Evolutionary conservation across 1,140 invertebrate genomes (phyloP).

Genomic region (Pissodes strobi): DNA sequence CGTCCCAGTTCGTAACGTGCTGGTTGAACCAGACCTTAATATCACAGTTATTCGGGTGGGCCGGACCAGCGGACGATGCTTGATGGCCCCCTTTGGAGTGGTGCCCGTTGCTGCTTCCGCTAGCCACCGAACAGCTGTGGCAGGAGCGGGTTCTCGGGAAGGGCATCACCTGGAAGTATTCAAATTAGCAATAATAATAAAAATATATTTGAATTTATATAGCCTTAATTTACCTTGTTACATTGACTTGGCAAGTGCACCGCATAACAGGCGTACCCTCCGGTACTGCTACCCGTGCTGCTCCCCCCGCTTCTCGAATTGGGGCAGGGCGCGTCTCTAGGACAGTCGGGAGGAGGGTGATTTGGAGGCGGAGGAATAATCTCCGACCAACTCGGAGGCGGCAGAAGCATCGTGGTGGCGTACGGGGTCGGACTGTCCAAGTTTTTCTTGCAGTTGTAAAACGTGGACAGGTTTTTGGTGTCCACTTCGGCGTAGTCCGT

Average conservation of each 20-base stretch:
- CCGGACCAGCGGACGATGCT: too few species aligned
- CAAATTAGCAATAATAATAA: too few species aligned
- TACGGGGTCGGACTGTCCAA: constrained; percentile 78
- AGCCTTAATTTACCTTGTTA: constrained; percentile 15
- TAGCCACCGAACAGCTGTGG: constrained; percentile 45
- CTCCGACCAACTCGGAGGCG: constrained; percentile 75
- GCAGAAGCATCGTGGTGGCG: constrained; percentile 73
- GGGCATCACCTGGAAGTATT: constrained; percentile 33
- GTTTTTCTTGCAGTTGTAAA: constrained; percentile 68
- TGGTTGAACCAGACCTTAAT: constrained; percentile 44
- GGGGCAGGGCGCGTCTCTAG: constrained; percentile 47
- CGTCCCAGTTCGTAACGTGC: constrained; percentile 40
- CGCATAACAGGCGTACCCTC: constrained; percentile 52
- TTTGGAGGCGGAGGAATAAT: constrained; percentile 79
- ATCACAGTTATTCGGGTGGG: constrained; percentile 47
- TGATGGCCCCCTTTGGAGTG: constrained; percentile 43
- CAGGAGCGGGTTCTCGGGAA: constrained; percentile 50
- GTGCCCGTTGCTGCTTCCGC: constrained; percentile 43
- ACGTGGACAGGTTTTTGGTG: constrained; percentile 73
- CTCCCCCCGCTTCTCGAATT: constrained; percentile 44
- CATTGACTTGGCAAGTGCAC: constrained; percentile 46
- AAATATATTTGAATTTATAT: not conserved
- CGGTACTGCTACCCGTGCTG: constrained; percentile 48
- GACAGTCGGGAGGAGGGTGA: constrained; percentile 70
- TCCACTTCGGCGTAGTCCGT: constrained; percentile 80